A percentile compares a stretch with the other conserved stretches of the same genome.
phyloP scores from a whole-genome alignment of 2,113 vertebrate species.

The Syngnathus scovelli region DNA sequence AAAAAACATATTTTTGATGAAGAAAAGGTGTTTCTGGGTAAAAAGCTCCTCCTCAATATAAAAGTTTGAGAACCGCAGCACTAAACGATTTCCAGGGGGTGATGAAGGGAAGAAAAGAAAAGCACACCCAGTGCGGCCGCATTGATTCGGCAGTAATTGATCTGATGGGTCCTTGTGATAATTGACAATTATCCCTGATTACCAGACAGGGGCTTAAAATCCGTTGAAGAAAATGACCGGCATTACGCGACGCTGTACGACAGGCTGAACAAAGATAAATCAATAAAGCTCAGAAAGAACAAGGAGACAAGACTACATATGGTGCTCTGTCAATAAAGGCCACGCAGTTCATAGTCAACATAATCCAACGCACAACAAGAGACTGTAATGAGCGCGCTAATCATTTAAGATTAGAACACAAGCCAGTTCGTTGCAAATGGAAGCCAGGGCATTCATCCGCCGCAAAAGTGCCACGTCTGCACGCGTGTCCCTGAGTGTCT shows the following conservation, averaged over 20 bases:
- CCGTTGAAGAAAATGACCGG: constrained; percentile 70
- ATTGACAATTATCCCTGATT: constrained; percentile 82
- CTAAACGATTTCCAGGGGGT: constrained; percentile 40
- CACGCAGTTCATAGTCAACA: constrained; percentile 18
- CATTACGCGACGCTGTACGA: constrained; percentile 73
- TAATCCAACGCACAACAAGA: constrained; percentile 8
- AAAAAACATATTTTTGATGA: no score
- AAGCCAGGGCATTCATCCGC: not conserved
- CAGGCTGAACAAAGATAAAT: constrained; percentile 68
- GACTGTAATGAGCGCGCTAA: constrained; percentile 67
- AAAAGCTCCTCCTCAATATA: no score
- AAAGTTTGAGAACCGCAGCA: not conserved
- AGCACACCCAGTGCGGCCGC: constrained; percentile 43
- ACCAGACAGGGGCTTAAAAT: constrained; percentile 74
- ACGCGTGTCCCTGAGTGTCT: constrained; percentile 34
- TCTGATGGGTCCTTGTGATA: constrained; percentile 79
- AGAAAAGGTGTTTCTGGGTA: no score
- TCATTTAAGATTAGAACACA: constrained; percentile 27
- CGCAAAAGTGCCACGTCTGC: constrained; percentile 29
- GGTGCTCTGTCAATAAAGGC: constrained; percentile 23
- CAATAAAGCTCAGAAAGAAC: constrained; percentile 63
- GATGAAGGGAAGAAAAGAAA: constrained; percentile 44
- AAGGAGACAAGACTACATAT: constrained; percentile 47
- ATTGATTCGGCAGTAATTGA: constrained; percentile 77
- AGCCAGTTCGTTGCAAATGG: constrained; percentile 14